Evolutionary conservation across 2,797 vertebrate genomes (phyloP).

Genomic region (Anguilla pacifica): DNA sequence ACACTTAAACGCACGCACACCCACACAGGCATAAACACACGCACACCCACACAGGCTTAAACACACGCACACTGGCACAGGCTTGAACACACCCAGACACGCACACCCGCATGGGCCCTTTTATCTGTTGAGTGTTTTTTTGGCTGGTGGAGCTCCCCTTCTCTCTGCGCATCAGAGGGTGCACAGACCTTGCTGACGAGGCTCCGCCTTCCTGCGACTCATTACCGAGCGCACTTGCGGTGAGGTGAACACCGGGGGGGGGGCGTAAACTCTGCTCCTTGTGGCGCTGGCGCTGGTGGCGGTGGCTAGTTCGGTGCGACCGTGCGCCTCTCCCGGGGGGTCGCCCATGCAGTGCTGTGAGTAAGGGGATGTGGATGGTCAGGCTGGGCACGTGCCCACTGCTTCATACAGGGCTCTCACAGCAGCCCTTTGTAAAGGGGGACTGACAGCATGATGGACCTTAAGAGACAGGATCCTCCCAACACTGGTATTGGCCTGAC

Average conservation of each 20-base stretch:
- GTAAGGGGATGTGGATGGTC: not conserved
- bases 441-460: constrained; percentile 24
- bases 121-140: not conserved
- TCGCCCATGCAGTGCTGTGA: not conserved
- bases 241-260: not conserved
- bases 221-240: not conserved
- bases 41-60: too few relatives aligned
- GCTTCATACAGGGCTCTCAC: not conserved
- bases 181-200: not conserved
- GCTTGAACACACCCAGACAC: not conserved
- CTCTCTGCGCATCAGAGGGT: not conserved
- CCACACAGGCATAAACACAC: too few relatives aligned
- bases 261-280: not conserved
- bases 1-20: too few relatives aligned
- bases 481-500: constrained; percentile 8
- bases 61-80: too few relatives aligned
- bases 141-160: not conserved
- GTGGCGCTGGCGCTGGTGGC: too few relatives aligned
- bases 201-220: not conserved
- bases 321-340: not conserved
- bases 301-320: not conserved
- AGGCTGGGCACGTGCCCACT: not conserved
- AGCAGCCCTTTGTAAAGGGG: constrained; percentile 13
- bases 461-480: constrained; percentile 19
- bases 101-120: not conserved